Conservation (phyloP, 2,888 invertebrate species). For the Itoplectis maculator region DNA sequence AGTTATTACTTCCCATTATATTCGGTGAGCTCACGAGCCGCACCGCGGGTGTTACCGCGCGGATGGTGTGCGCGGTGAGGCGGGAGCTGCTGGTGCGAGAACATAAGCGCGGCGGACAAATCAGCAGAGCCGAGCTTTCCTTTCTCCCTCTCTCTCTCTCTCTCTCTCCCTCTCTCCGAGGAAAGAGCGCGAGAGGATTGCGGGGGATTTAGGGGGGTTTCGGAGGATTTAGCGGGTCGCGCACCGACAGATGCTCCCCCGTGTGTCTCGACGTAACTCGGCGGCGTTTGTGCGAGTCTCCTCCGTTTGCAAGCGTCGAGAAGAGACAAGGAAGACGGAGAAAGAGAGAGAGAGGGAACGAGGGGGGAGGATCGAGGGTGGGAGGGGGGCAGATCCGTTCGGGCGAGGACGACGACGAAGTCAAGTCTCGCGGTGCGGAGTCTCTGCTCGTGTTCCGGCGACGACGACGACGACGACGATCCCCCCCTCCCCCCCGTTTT, state of each 20-base stretch:
- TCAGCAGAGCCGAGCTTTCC: neutral
- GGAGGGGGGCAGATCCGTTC: conserved; percentile 58
- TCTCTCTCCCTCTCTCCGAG: neutral
- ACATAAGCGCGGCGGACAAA: conserved; percentile 33
- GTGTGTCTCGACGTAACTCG: conserved; percentile 73
- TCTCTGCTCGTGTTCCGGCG: conserved; percentile 72
- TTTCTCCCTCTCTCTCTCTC: too few species aligned
- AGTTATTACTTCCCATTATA: conserved; percentile 77
- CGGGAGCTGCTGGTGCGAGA: conserved; percentile 44
- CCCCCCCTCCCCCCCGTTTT: conserved; percentile 33
- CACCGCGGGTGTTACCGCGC: conserved; percentile 5
- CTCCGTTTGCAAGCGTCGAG: conserved; percentile 18
- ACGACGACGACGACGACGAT: conserved; percentile 40
- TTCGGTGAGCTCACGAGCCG: conserved; percentile 56
- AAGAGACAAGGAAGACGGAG: too few species aligned
- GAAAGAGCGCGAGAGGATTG: conserved; percentile 72
- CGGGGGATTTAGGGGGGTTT: conserved; percentile 77
- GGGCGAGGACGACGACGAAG: conserved; percentile 66
- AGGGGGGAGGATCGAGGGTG: too few species aligned
- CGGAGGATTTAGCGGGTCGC: conserved; percentile 78
- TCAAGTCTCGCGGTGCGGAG: conserved; percentile 66
- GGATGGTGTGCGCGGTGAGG: conserved; percentile 25
- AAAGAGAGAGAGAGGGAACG: too few species aligned
- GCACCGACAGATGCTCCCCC: conserved; percentile 80
- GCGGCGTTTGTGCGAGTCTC: conserved; percentile 58